phyloP scores from a whole-genome alignment of 2,888 invertebrate species.

The Cerceris rybyensis region DNA sequence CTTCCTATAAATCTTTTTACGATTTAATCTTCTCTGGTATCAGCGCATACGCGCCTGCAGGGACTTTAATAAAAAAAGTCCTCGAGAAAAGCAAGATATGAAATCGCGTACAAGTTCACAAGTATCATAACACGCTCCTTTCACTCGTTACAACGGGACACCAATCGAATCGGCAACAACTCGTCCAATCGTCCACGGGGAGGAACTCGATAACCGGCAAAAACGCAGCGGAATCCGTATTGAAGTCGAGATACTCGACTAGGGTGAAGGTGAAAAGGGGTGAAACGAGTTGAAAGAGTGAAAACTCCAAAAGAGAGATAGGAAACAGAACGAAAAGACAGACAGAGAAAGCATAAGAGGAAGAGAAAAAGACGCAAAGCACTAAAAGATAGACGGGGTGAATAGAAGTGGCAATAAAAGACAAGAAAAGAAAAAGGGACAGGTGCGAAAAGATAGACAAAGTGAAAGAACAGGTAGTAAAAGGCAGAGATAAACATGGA shows the following conservation, averaged over 20 bases:
- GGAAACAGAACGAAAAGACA: background rate
- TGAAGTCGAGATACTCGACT: background rate
- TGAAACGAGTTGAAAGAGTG: slow-evolving; percentile 8
- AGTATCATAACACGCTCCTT: slow-evolving; percentile 42
- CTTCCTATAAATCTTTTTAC: slow-evolving; percentile 7
- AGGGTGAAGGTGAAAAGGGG: background rate
- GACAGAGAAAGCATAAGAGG: background rate
- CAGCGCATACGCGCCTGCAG: background rate
- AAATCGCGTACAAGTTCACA: slow-evolving; percentile 42
- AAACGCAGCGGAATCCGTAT: slow-evolving; percentile 42
- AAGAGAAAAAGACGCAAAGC: background rate
- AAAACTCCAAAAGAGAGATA: background rate
- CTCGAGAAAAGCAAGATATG: slow-evolving; percentile 23
- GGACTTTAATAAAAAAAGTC: background rate
- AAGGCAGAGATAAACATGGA: too few species aligned
- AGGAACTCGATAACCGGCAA: slow-evolving; percentile 42
- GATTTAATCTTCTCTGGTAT: background rate
- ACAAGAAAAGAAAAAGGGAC: too few species aligned
- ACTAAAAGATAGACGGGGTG: too few species aligned
- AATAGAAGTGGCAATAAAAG: too few species aligned
- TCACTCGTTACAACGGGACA: slow-evolving; percentile 45
- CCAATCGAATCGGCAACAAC: slow-evolving; percentile 53
- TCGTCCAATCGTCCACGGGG: slow-evolving; percentile 42
- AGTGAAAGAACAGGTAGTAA: too few species aligned
- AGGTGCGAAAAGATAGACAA: too few species aligned